These are phyloP conservation scores for Chrysina gloriosa DNA, from an alignment of 2,888 invertebrate species.

Conservation along the genomic window DNA sequence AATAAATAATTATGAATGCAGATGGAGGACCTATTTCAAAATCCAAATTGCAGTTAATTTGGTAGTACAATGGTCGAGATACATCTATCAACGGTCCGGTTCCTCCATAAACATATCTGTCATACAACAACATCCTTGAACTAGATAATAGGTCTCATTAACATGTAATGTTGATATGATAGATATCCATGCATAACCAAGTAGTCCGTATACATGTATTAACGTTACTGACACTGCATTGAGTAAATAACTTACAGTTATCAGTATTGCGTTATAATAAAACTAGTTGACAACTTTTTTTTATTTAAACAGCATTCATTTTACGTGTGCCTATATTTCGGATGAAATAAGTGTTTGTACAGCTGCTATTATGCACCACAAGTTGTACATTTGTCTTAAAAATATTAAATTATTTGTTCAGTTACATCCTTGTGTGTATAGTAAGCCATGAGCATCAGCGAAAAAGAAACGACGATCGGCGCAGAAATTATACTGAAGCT, in stretches of 20 bases:
- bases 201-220: not conserved
- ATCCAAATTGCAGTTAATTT: not conserved
- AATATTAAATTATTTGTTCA: too few relatives aligned
- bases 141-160: slow-evolving; percentile 23
- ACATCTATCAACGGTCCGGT: slow-evolving; percentile 1
- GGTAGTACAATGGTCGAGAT: not conserved
- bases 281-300: not conserved
- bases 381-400: too few relatives aligned
- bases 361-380: too few relatives aligned
- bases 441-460: too few relatives aligned
- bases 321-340: too few relatives aligned
- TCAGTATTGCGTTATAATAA: not conserved
- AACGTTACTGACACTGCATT: not conserved
- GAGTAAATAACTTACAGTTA: slow-evolving; percentile 1
- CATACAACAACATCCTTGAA: not conserved
- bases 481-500: too few relatives aligned
- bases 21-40: not conserved
- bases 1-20: not conserved
- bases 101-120: slow-evolving; percentile 26
- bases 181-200: not conserved
- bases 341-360: too few relatives aligned
- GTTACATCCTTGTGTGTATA: too few relatives aligned
- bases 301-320: too few relatives aligned
- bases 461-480: too few relatives aligned
- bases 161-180: slow-evolving; percentile 15